These are phyloP conservation scores for Cossypha niveicapilla DNA, from an alignment of 2,797 vertebrate genomes.

Conservation along the genomic window DNA sequence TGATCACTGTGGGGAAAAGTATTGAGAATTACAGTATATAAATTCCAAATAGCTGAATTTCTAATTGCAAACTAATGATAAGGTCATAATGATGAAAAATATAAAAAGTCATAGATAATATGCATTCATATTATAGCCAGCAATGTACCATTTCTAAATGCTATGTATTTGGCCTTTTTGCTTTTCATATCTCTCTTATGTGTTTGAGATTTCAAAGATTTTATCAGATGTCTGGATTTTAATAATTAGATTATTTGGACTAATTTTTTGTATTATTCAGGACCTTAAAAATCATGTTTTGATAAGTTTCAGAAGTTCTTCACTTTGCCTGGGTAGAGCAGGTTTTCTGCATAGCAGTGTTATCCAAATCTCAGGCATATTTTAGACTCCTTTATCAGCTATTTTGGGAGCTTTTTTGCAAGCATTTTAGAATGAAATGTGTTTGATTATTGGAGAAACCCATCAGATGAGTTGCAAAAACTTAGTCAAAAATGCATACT, in stretches of 20 bases:
- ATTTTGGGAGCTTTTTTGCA: neutral
- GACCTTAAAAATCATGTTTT: neutral
- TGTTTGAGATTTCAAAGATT: neutral
- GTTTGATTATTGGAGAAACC: neutral
- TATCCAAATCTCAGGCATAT: neutral
- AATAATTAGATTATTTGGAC: neutral
- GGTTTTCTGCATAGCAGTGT: neutral
- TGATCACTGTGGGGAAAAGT: neutral
- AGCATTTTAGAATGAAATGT: neutral
- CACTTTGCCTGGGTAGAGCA: neutral
- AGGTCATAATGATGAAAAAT: neutral
- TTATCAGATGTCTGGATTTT: neutral
- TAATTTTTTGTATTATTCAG: neutral
- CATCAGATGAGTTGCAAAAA: neutral
- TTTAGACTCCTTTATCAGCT: neutral
- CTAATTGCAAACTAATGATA: neutral
- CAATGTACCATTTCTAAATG: neutral
- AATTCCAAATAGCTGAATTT: neutral
- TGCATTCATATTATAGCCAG: neutral
- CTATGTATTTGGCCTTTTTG: neutral
- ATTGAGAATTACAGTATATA: neutral
- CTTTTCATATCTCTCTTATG: neutral
- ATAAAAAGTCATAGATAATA: neutral
- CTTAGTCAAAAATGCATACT: neutral
- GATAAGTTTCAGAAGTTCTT: neutral